phyloP scores from a whole-genome alignment of 2,113 vertebrate species.

The Gobio gobio region DNA sequence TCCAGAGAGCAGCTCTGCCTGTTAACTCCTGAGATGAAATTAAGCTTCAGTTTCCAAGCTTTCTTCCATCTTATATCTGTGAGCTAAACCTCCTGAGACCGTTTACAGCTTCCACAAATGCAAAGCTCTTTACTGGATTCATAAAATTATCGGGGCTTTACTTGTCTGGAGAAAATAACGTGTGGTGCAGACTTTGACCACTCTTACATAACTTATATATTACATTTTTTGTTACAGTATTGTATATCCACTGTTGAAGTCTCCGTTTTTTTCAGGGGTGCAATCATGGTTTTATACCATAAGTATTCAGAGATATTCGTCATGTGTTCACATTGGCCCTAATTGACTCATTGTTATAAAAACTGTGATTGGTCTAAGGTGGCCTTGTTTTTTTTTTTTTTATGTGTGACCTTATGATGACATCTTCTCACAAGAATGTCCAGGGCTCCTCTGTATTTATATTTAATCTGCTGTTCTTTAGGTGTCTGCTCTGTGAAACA shows the following conservation, averaged over 20 bases:
- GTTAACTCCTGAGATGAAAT: background rate
- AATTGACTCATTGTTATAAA: background rate
- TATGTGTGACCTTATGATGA: slow-evolving; percentile 12
- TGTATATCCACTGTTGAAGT: too few species aligned
- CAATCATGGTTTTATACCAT: background rate
- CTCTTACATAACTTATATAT: background rate
- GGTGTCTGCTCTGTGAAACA: slow-evolving; percentile 5
- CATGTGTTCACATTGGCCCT: background rate
- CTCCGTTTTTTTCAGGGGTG: background rate
- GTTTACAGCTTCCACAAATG: background rate
- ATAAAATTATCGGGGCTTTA: background rate
- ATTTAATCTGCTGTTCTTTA: slow-evolving; percentile 3
- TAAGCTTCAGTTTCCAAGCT: background rate
- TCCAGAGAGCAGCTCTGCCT: background rate
- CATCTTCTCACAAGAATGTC: background rate
- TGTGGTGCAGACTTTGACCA: background rate
- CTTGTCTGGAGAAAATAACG: too few species aligned
- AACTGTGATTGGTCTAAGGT: background rate
- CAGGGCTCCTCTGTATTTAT: slow-evolving; percentile 4
- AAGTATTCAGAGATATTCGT: background rate
- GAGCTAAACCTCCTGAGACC: background rate
- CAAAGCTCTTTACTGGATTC: background rate
- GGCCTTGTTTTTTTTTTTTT: background rate
- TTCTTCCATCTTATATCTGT: background rate
- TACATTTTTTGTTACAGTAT: background rate